Evolutionary conservation across 2,113 vertebrate genomes (phyloP).

Genomic region (Chelonoidis abingdonii): DNA sequence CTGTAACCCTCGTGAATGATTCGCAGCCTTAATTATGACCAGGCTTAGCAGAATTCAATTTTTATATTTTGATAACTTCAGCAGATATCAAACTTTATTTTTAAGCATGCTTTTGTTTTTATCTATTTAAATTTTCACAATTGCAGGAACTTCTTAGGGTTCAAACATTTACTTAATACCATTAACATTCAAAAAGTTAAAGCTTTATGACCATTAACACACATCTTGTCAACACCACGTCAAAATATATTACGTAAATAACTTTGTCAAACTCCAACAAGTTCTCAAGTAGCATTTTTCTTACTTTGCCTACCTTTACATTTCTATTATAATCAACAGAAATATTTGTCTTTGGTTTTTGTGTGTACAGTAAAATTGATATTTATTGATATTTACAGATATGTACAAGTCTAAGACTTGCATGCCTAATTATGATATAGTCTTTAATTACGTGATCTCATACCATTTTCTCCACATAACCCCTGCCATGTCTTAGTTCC

Average conservation of each 20-base stretch:
- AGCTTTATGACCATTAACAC: background rate
- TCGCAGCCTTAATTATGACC: background rate
- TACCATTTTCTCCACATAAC: background rate
- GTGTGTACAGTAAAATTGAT: background rate
- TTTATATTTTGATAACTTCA: background rate
- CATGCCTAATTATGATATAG: background rate
- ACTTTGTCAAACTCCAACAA: background rate
- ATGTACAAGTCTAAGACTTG: background rate
- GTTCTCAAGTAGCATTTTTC: background rate
- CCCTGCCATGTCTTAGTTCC: background rate
- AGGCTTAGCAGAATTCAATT: background rate
- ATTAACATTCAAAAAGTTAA: background rate
- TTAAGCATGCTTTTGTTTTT: background rate
- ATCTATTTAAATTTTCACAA: background rate
- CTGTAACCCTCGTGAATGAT: too few species aligned
- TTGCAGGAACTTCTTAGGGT: background rate
- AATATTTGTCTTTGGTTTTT: background rate
- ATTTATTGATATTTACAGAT: background rate
- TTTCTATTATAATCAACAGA: background rate
- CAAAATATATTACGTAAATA: background rate
- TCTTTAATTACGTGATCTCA: constrained; percentile 17
- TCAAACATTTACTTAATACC: background rate
- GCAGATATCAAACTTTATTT: background rate
- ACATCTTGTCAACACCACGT: background rate
- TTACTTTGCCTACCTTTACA: background rate